phyloP scores from a whole-genome alignment of 2,797 vertebrate genomes.

The Dendrocincla fuliginosa region DNA sequence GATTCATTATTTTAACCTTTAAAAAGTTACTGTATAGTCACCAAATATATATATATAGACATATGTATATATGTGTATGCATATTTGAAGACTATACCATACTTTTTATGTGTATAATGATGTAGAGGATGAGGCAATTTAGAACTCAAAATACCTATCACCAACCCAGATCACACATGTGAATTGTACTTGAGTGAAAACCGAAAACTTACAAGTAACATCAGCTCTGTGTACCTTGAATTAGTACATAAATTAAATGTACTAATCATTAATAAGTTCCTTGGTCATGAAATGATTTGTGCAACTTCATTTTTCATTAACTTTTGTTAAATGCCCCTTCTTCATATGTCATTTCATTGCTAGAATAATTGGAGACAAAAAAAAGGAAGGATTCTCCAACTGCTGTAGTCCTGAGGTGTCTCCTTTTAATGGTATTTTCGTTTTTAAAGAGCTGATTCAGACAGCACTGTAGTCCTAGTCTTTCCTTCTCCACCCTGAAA shows the following conservation, averaged over 20 bases:
- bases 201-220: neutral
- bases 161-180: neutral
- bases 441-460: neutral
- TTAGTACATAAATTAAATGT: neutral
- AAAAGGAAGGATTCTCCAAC: neutral
- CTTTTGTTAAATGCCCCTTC: neutral
- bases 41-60: no score
- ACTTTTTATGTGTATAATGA: neutral
- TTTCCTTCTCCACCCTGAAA: neutral
- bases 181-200: neutral
- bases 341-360: neutral
- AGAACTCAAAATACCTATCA: neutral
- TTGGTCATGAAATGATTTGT: neutral
- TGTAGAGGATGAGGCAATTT: neutral
- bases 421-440: neutral
- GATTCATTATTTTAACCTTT: no score
- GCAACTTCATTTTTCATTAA: neutral
- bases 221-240: neutral
- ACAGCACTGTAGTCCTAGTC: neutral
- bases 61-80: neutral
- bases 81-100: neutral
- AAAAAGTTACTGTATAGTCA: no score
- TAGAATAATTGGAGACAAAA: neutral
- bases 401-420: neutral
- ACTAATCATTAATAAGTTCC: neutral